Evolutionary conservation across 2,888 invertebrate species (phyloP).

Genomic region (Tetanocera ferruginea): DNA sequence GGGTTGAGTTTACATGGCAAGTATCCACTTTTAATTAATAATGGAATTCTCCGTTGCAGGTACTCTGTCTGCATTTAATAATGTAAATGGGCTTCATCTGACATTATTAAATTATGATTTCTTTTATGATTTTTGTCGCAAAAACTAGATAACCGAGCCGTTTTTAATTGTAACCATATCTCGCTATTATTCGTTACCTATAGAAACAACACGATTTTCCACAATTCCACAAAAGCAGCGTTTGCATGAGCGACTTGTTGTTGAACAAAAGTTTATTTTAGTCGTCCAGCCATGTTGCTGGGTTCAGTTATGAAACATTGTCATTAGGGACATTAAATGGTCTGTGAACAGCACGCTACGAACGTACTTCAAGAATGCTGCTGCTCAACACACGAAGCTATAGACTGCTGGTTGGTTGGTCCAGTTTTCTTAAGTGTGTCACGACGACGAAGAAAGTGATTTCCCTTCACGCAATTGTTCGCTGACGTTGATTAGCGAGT

Average conservation of each 20-base stretch:
- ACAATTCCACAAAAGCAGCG: not conserved
- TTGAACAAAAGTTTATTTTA: not conserved
- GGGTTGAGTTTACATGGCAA: no score
- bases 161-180: no score
- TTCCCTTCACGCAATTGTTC: not conserved
- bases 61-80: no score
- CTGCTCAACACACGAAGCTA: not conserved
- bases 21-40: no score
- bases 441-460: not conserved
- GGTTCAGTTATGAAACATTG: slow-evolving; percentile 4
- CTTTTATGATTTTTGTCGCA: no score
- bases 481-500: not conserved
- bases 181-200: not conserved
- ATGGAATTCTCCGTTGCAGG: no score
- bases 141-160: no score
- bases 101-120: no score
- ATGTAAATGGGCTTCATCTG: no score
- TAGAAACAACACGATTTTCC: not conserved
- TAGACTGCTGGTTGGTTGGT: not conserved
- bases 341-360: not conserved
- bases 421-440: not conserved
- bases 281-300: not conserved
- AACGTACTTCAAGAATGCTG: not conserved
- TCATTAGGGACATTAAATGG: slow-evolving; percentile 26
- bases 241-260: not conserved